phyloP scores from a whole-genome alignment of 2,797 vertebrate species.

The Steatocranus sp. region DNA sequence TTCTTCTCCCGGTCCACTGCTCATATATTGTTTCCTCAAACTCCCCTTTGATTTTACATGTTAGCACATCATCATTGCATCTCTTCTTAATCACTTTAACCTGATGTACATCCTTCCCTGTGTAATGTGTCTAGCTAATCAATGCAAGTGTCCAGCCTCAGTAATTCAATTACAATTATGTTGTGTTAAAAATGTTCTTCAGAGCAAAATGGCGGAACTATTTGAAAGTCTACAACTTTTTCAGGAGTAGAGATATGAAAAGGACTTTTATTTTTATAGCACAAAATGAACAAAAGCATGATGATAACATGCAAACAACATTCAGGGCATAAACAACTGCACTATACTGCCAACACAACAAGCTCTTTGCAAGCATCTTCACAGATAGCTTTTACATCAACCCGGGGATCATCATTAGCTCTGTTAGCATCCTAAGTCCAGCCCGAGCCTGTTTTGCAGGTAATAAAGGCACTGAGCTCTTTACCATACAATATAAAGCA shows the following conservation, averaged over 20 bases:
- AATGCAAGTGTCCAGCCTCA: neutral
- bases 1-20: neutral
- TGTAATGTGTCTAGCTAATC: neutral
- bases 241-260: neutral
- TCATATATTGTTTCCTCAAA: neutral
- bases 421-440: neutral
- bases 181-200: neutral
- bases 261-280: neutral
- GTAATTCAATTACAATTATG: neutral
- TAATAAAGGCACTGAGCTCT: neutral
- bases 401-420: neutral
- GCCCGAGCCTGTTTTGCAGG: neutral
- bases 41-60: neutral
- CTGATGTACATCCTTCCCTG: neutral
- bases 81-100: neutral
- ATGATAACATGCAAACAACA: neutral
- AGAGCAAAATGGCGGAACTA: accelerated
- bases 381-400: neutral
- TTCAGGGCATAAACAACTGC: neutral
- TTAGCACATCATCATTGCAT: neutral
- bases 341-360: neutral
- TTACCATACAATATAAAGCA: neutral
- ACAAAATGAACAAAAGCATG: neutral
- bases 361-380: neutral
- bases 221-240: neutral